Conservation (phyloP, 92 coral and sea anemone species). For the Parazoanthus darwini region DNA sequence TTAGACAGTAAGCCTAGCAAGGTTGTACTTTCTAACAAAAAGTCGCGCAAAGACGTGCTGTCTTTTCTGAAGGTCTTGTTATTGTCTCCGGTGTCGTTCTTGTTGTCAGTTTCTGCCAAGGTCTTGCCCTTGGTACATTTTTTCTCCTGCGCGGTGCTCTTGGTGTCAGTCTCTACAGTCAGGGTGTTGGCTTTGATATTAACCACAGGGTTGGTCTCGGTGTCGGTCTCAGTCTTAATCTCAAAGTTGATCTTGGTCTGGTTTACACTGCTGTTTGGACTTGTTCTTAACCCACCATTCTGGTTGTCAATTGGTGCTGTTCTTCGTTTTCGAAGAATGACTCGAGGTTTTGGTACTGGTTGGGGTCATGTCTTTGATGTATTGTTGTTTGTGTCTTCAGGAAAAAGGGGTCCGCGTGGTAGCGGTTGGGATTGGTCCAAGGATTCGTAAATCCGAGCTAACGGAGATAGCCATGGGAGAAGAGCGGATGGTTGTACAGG, state of each 20-base stretch:
- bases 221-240: background rate
- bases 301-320: background rate
- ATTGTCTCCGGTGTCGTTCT: too few species aligned
- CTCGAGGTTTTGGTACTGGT: background rate
- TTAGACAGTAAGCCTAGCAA: too few species aligned
- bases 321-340: too few species aligned
- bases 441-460: background rate
- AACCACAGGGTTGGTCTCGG: background rate
- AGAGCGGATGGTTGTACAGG: slow-evolving; percentile 26
- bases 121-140: too few species aligned
- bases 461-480: slow-evolving; percentile 26
- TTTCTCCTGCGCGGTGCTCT: too few species aligned
- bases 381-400: background rate
- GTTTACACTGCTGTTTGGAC: background rate
- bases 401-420: slow-evolving; percentile 23
- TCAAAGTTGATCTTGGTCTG: background rate
- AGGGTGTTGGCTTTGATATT: background rate
- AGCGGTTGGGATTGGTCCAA: slow-evolving; percentile 30
- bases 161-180: background rate
- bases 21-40: too few species aligned
- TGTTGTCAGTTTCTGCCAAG: too few species aligned
- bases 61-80: too few species aligned
- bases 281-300: background rate
- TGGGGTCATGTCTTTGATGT: background rate
- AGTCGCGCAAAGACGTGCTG: too few species aligned